Base-by-base conservation (phyloP, 2,888 invertebrate species). In the Lagria hirta region DNA sequence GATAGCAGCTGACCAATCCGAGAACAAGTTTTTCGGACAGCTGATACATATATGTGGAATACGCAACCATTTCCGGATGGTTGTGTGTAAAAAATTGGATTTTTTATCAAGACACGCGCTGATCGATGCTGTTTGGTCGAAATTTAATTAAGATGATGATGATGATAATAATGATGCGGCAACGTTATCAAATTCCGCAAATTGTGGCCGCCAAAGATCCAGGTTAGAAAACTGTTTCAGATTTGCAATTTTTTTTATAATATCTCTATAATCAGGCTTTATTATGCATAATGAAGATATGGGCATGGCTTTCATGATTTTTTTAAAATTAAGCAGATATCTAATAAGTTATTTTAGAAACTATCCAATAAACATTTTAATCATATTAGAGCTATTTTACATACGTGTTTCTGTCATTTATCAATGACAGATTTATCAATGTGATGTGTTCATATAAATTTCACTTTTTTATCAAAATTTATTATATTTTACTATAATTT, bases 31-130 rank as follows among this genome's bases (percentile, higher is more conserved):
- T 27, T 33, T 21, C 26, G 33, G 28, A 27, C 41, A 41, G 41
- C 41, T 41, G 41, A 38, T 30, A 20, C n/a, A n/a, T n/a, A n/a
- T n/a, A n/a, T 8, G 21, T 27, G 33, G 22, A 38, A 22, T 28
- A 29, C 17, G 29, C 41, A 41, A 40, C 27, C 33, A 33, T 41
- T 41, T 41, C 41, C 41, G 41, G 41, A 41, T 41, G 41, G 41
- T 28, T 36, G 27, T 18, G 17, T 7, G 36, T 36, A 34, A 36
- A 36, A 36, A 26, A 27, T 27, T 14, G 12, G 26, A 7, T 26
- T 27, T 26, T 36, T 26, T 35, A n/a, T n/a, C n/a, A n/a, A n/a
- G 27, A 24, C 16, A 24, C 35, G 26, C 35, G 24, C 13, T 23
- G 18, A 21, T 23, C 23, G 33, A n/a, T 10, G 30, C 16, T 11